Conservation (phyloP, 2,797 vertebrate genomes). For the Argyrosomus regius region DNA sequence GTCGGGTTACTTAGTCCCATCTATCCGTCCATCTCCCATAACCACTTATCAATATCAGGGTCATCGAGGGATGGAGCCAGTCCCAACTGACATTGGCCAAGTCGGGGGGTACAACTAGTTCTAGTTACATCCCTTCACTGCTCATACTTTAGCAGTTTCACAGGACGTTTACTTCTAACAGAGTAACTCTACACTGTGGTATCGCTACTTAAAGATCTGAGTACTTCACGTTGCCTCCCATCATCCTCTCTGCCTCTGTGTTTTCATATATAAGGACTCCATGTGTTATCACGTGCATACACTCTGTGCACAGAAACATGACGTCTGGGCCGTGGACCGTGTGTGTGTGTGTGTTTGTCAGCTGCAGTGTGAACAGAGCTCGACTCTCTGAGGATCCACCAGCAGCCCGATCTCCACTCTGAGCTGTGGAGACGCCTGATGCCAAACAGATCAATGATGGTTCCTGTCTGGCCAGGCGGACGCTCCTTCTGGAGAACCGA, state of each 20-base stretch:
- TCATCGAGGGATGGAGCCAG: too few relatives aligned
- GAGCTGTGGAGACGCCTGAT: slow-evolving; percentile 57
- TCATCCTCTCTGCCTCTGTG: not conserved
- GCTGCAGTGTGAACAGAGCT: slow-evolving; percentile 44
- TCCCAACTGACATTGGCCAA: too few relatives aligned
- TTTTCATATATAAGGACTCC: slow-evolving; percentile 24
- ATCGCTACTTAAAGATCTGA: not conserved
- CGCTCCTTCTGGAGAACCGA: slow-evolving; percentile 76
- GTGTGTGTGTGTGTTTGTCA: slow-evolving; percentile 10
- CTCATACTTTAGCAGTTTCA: not conserved
- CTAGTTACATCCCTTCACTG: not conserved
- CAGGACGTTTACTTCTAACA: not conserved
- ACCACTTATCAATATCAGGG: too few relatives aligned
- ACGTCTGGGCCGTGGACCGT: slow-evolving; percentile 10
- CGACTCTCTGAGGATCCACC: slow-evolving; percentile 37
- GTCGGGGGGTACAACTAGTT: too few relatives aligned
- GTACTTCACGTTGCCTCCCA: not conserved
- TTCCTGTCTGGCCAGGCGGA: slow-evolving; percentile 73
- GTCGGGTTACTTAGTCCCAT: too few relatives aligned
- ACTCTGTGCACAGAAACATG: slow-evolving; percentile 23
- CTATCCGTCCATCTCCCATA: too few relatives aligned
- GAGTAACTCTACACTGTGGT: not conserved
- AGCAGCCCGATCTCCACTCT: slow-evolving; percentile 48
- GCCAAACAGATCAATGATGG: slow-evolving; percentile 65
- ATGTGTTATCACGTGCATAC: slow-evolving; percentile 1